A percentile compares a stretch with the other conserved stretches of the same genome.
Evolutionary conservation across 2,888 invertebrate genomes (phyloP).

Genomic region (Deladenus siricidicola): DNA sequence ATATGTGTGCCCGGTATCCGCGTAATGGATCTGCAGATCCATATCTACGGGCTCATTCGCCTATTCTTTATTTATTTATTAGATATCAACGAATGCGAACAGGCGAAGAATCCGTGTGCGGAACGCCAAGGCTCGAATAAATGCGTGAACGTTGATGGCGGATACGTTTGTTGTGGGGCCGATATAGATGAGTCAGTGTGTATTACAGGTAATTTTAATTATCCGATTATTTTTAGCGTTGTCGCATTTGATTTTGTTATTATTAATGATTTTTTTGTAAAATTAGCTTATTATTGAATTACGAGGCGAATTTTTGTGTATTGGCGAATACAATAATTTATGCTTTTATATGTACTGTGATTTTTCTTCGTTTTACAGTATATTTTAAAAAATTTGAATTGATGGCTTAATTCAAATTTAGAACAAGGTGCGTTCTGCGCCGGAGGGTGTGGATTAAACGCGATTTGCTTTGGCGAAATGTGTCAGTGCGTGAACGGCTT

Average conservation of each 20-base stretch:
- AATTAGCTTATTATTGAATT: not conserved
- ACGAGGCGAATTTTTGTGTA: not conserved
- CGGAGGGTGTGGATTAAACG: conserved; percentile 46
- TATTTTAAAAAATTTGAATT: too few relatives aligned
- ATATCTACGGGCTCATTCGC: too few relatives aligned
- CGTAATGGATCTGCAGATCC: too few relatives aligned
- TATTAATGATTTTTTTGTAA: not conserved
- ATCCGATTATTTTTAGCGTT: not conserved
- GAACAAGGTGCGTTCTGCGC: conserved; percentile 46
- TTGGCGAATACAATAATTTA: not conserved
- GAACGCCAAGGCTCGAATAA: conserved; percentile 20
- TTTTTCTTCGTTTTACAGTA: too few relatives aligned
- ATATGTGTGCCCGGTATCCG: too few relatives aligned
- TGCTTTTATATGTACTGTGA: too few relatives aligned
- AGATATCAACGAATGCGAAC: conserved; percentile 51
- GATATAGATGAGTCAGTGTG: conserved; percentile 49
- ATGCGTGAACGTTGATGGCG: conserved; percentile 50
- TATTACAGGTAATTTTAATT: conserved; percentile 26
- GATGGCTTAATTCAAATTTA: conserved; percentile 23
- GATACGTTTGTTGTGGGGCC: conserved; percentile 53
- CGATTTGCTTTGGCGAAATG: conserved; percentile 52
- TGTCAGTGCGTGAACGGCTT: conserved; percentile 80
- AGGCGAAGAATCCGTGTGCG: conserved; percentile 37
- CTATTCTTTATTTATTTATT: conserved; percentile 7
- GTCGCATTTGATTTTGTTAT: not conserved